Percentiles rank a stretch among this genome's conserved stretches.
Conservation (phyloP, 2,888 invertebrate genomes). For the Matsumyia berberina region DNA sequence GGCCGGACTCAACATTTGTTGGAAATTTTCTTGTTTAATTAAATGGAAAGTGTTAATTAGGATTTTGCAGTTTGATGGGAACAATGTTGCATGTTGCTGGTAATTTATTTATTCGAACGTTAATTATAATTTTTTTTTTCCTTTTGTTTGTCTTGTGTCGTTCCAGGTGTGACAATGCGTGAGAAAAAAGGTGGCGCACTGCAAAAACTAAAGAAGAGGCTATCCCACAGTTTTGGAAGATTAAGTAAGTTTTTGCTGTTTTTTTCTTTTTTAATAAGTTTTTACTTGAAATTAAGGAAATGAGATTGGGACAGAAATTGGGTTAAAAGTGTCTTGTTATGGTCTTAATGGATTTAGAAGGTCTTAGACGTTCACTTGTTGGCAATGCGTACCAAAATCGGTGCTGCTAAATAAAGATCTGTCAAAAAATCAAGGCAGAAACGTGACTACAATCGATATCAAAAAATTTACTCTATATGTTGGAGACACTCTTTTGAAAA, state of each 20-base stretch:
- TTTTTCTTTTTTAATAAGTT: constrained; percentile 3
- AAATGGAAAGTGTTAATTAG: constrained; percentile 69
- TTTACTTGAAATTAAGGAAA: too few relatives aligned
- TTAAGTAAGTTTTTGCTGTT: constrained; percentile 93
- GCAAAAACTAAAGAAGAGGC: constrained; percentile 97
- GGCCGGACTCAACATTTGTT: constrained; percentile 12
- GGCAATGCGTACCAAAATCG: too few relatives aligned
- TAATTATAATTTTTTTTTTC: constrained; percentile 32
- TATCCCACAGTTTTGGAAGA: constrained; percentile 98
- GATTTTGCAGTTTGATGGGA: constrained; percentile 58
- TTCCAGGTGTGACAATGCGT: constrained; percentile 93
- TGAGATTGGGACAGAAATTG: too few relatives aligned
- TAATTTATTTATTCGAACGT: constrained; percentile 49
- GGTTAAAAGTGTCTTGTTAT: too few relatives aligned
- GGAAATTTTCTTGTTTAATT: constrained; percentile 57
- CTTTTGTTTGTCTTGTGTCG: constrained; percentile 80
- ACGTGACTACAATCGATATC: too few relatives aligned
- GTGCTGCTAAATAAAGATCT: too few relatives aligned
- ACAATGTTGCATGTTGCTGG: constrained; percentile 66
- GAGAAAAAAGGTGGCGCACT: constrained; percentile 96
- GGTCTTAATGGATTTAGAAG: too few relatives aligned
- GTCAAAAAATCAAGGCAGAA: too few relatives aligned
- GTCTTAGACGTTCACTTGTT: too few relatives aligned
- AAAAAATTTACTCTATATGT: too few relatives aligned
- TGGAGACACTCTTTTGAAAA: too few relatives aligned